phyloP scores from a whole-genome alignment of 2,888 invertebrate species.

The Chamaedrilus cognettii region DNA sequence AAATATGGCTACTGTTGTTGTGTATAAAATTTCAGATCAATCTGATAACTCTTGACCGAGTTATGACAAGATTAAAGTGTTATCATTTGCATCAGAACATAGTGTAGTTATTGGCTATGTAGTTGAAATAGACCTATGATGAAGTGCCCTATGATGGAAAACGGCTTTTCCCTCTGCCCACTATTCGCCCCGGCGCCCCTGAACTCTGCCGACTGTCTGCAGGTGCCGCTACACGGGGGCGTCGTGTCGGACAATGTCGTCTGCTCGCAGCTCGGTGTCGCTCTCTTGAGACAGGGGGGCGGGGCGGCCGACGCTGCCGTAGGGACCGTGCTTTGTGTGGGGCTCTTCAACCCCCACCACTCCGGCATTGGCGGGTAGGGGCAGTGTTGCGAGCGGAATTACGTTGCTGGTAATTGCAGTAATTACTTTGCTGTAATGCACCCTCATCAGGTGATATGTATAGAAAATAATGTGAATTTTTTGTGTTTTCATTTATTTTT shows the following conservation, averaged over 20 bases:
- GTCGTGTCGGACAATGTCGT: constrained; percentile 72
- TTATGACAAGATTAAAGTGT: no score
- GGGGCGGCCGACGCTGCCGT: constrained; percentile 77
- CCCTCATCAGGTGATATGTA: no score
- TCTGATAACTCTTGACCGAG: no score
- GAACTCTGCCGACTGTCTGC: constrained; percentile 21
- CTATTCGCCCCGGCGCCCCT: neutral
- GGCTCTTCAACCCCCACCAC: constrained; percentile 73
- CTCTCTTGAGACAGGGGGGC: constrained; percentile 72
- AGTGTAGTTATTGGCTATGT: neutral
- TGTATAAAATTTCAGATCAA: no score
- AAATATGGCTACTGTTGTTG: no score
- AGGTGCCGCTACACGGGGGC: constrained; percentile 76
- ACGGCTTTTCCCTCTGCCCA: no score
- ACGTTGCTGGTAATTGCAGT: no score
- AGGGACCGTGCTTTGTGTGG: constrained; percentile 74
- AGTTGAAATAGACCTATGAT: neutral
- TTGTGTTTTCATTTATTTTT: no score
- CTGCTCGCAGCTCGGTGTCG: constrained; percentile 74
- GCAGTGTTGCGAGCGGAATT: no score
- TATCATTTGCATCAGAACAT: no score
- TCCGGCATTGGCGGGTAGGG: constrained; percentile 62
- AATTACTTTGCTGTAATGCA: no score
- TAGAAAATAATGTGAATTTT: no score
- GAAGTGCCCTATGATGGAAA: neutral